phyloP scores from a whole-genome alignment of 2,888 invertebrate genomes.

The Acronicta aceris region DNA sequence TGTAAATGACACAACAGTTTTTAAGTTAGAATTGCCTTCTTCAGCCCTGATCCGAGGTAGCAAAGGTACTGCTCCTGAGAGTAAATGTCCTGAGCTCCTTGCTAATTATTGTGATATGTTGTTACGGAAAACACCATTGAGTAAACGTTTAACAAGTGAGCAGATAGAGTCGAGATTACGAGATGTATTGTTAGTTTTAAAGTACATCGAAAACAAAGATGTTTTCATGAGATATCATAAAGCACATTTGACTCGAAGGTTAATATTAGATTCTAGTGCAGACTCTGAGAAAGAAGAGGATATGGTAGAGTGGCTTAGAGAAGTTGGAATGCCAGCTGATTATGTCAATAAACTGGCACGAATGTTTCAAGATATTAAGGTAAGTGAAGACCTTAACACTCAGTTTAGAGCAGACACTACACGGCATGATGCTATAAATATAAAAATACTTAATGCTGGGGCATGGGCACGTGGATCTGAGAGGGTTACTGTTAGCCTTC shows the following conservation, averaged over 20 bases:
- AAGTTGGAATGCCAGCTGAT: slow-evolving; percentile 99
- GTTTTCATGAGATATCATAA: slow-evolving; percentile 99
- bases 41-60: slow-evolving; percentile 90
- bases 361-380: slow-evolving; percentile 99
- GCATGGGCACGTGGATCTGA: slow-evolving; percentile 99
- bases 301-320: slow-evolving; percentile 99
- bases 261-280: slow-evolving; percentile 99
- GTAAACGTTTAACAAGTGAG: slow-evolving; percentile 98
- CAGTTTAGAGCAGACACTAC: slow-evolving; percentile 96
- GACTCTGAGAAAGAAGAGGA: slow-evolving; percentile 99
- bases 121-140: slow-evolving; percentile 97
- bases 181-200: slow-evolving; percentile 98
- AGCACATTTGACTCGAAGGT: slow-evolving; percentile 97
- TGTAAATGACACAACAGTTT: slow-evolving; percentile 99
- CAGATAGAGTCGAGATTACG: slow-evolving; percentile 98
- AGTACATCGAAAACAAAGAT: slow-evolving; percentile 99
- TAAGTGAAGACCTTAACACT: slow-evolving; percentile 98
- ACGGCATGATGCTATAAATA: slow-evolving; percentile 96
- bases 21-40: slow-evolving; percentile 91
- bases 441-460: slow-evolving; percentile 99
- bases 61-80: slow-evolving; percentile 95
- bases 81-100: slow-evolving; percentile 99
- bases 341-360: slow-evolving; percentile 99
- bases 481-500: slow-evolving; percentile 98
- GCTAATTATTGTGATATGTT: slow-evolving; percentile 99